phyloP scores from a whole-genome alignment of 2,113 vertebrate genomes.

The Pseudorectes ferrugineus region DNA sequence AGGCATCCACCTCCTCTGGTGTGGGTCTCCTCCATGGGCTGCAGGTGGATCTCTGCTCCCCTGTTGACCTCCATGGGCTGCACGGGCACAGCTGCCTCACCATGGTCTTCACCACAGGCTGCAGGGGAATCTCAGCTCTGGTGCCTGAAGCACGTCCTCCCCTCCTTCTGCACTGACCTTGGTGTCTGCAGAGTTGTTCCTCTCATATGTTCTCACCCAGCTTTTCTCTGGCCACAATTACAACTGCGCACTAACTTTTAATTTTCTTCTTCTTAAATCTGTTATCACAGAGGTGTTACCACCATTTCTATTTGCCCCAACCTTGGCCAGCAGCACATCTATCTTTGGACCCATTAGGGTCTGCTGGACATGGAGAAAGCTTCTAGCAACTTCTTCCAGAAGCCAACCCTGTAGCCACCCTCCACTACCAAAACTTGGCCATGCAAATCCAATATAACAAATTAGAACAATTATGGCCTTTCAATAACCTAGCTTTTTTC shows the following conservation, averaged over 20 bases:
- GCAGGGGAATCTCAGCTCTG: accelerated
- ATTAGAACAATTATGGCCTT: neutral
- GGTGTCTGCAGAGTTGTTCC: neutral
- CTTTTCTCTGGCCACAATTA: neutral
- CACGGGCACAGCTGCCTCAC: neutral
- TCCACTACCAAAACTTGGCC: neutral
- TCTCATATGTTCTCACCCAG: accelerated
- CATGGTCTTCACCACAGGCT: accelerated
- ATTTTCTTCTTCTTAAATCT: neutral
- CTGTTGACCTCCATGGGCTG: accelerated
- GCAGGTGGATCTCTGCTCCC: neutral
- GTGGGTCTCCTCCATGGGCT: accelerated
- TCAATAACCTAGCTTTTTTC: neutral
- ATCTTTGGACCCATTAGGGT: neutral
- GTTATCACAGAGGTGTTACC: neutral
- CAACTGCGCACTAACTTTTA: neutral
- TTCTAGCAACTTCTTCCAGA: neutral
- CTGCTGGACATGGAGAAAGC: neutral
- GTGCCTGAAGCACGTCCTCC: neutral
- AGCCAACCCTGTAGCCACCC: neutral
- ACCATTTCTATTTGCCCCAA: neutral
- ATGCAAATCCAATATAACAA: neutral
- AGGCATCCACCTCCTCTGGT: too few relatives aligned
- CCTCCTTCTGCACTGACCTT: neutral
- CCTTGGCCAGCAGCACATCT: accelerated